phyloP scores from a whole-genome alignment of 2,797 vertebrate species.

The Phoeniculus purpureus region DNA sequence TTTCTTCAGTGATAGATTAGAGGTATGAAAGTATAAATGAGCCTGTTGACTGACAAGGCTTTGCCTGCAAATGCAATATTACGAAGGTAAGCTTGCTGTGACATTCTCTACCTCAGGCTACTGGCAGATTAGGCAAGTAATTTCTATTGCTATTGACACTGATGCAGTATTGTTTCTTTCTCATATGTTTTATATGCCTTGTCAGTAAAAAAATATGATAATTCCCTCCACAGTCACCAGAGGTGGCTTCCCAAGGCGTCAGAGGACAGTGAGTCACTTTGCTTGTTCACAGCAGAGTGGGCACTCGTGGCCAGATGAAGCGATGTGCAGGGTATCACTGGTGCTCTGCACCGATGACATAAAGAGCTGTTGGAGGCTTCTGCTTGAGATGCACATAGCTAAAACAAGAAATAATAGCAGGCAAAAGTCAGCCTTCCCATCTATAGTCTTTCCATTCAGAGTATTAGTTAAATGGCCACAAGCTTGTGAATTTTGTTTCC shows the following conservation, averaged over 20 bases:
- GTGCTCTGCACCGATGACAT: neutral
- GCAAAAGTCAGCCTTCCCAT: neutral
- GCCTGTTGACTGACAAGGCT: conserved; percentile 6
- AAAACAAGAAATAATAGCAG: neutral
- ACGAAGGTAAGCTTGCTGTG: conserved; percentile 9
- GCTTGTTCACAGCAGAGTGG: neutral
- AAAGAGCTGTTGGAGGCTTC: neutral
- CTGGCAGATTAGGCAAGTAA: neutral
- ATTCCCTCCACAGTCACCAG: neutral
- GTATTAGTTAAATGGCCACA: neutral
- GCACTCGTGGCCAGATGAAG: neutral
- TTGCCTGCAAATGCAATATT: conserved; percentile 13
- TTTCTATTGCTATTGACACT: conserved; percentile 10
- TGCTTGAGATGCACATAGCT: neutral
- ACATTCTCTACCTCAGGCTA: conserved; percentile 4
- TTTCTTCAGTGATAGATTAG: conserved; percentile 8
- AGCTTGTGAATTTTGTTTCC: neutral
- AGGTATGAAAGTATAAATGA: conserved; percentile 21
- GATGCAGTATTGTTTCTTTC: conserved; percentile 14
- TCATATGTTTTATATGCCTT: neutral
- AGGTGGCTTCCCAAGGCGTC: neutral
- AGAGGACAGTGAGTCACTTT: neutral
- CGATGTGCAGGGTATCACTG: neutral
- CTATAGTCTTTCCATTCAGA: neutral
- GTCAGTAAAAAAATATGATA: neutral